These are phyloP conservation scores for Scaptomyza montana DNA, from an alignment of 1,140 invertebrate genomes.

Conservation along the genomic window DNA sequence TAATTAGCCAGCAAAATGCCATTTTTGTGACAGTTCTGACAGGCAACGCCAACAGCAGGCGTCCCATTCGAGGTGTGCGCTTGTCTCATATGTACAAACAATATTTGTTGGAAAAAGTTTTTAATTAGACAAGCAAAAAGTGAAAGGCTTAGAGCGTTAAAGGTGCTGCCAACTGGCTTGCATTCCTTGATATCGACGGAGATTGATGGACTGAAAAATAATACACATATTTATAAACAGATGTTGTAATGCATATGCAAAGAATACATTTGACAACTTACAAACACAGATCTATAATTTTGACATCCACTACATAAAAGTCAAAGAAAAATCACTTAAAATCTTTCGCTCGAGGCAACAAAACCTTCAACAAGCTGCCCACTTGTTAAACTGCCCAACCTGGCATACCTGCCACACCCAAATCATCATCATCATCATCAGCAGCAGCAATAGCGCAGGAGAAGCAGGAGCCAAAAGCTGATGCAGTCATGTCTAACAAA, in stretches of 20 bases:
- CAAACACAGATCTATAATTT: slow-evolving; percentile 51
- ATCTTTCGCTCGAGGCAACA: slow-evolving; percentile 51
- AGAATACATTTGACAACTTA: neutral
- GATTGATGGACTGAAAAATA: too few relatives aligned
- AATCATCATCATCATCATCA: slow-evolving; percentile 3
- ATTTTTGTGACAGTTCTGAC: slow-evolving; percentile 77
- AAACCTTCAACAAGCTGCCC: slow-evolving; percentile 52
- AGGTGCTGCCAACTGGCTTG: slow-evolving; percentile 15
- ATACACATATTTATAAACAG: too few relatives aligned
- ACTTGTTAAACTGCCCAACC: slow-evolving; percentile 7
- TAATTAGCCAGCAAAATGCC: slow-evolving; percentile 79
- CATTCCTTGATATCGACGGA: too few relatives aligned
- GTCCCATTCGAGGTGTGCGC: slow-evolving; percentile 22
- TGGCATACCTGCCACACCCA: slow-evolving; percentile 9
- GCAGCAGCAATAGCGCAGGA: too few relatives aligned
- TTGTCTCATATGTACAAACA: slow-evolving; percentile 38
- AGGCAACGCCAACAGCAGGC: slow-evolving; percentile 27
- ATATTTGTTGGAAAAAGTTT: slow-evolving; percentile 52
- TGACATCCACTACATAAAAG: slow-evolving; percentile 45
- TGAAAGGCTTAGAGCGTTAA: too few relatives aligned
- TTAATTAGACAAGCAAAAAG: slow-evolving; percentile 54
- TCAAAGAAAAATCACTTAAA: slow-evolving; percentile 57
- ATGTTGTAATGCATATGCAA: too few relatives aligned
- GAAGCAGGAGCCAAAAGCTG: slow-evolving; percentile 7
- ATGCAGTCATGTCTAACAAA: slow-evolving; percentile 60